Base-by-base conservation (phyloP, 2,797 vertebrate species). In the Alcedo atthis region DNA sequence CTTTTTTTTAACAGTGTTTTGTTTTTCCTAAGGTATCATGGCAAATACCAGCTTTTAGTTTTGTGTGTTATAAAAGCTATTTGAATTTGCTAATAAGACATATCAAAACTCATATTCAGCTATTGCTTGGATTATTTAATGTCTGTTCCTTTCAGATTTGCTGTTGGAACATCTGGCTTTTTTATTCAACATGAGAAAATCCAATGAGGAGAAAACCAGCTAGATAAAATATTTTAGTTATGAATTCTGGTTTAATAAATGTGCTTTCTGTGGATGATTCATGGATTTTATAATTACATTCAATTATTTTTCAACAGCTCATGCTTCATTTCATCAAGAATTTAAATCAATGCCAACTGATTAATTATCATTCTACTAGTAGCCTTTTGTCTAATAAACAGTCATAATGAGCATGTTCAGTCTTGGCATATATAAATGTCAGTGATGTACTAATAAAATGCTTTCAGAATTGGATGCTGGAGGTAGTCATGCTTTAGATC, bases 291-390 rank as follows among this genome's bases (percentile, higher is more conserved):
- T 97, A 97, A 97, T 97, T 96, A 90, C 93, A 96, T 96, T 97
- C 95, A 97, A 97, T 97, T 97, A 97, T 97, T 97, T 97, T 95
- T 96, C 93, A 95, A 94, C 92, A 95, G 95, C 95, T 96, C 95
- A 92, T 96, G 96, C 95, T 97, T 97, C 97, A 97, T 97, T 97
- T 96, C 94, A 95, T 97, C 96, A 96, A 95, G 94, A 96, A 95
- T 93, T 94, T 97, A 96, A 92, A 81, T 97, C 97, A 97, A 89
- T 94, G 95, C 95, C 96, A 96, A 70, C 95, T 96, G 97, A 97
- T 96, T 97, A 96, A 97, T 97, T 97, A 97, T 94, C 95, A 80
- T 86, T 89, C 84, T 71, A 64, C 92, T 57, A 88, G 91, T 95
- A 95, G 89, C 93, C 95, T 97, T 97, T 96, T 97, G 96, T 97